Conservation (phyloP, 2,888 invertebrate genomes). For the Ceramica pisi region DNA sequence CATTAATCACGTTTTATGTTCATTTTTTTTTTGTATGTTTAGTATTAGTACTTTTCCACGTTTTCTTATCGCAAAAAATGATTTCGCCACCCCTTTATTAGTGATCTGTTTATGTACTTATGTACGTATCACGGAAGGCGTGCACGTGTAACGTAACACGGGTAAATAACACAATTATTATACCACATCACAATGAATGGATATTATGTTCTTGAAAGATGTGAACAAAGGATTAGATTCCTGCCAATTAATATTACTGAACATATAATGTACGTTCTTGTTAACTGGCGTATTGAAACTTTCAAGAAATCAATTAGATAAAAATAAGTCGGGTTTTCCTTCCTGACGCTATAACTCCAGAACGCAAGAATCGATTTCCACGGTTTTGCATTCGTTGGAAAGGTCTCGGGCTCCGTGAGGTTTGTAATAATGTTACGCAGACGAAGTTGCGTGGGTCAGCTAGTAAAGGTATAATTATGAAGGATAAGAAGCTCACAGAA, state of each 20-base stretch:
- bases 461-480: too few species aligned
- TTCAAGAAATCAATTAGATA: background rate
- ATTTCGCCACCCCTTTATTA: background rate
- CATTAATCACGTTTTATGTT: too few species aligned
- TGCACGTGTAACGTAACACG: background rate
- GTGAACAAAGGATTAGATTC: background rate
- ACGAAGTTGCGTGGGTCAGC: too few species aligned
- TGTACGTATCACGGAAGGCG: background rate
- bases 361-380: too few species aligned
- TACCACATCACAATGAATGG: background rate
- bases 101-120: background rate
- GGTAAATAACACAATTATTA: background rate
- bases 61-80: background rate
- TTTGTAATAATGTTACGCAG: too few species aligned
- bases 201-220: background rate
- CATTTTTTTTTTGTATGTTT: too few species aligned
- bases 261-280: background rate
- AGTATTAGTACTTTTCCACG: too few species aligned
- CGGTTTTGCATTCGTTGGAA: too few species aligned
- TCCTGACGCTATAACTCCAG: too few species aligned
- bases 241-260: background rate
- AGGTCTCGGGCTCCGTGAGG: too few species aligned
- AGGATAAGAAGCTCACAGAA: too few species aligned
- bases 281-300: background rate
- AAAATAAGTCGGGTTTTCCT: too few species aligned